Base-by-base conservation (phyloP, 1,140 invertebrate genomes). In the Plodia interpunctella region DNA sequence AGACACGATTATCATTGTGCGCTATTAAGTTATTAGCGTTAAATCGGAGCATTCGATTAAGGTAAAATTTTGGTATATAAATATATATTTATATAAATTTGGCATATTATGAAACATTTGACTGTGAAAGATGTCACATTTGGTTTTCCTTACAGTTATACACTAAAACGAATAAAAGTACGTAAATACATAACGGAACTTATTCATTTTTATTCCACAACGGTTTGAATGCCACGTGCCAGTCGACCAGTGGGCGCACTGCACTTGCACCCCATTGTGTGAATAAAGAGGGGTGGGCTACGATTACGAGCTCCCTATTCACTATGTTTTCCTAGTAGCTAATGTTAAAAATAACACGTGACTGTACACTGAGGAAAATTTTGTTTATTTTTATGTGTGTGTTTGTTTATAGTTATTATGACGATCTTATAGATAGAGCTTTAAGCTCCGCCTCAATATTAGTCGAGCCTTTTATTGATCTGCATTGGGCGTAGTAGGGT, bases 301-400 rank as follows among this genome's bases (percentile, higher is more conserved):
- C 49, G 8, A 20, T 20, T 38, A 20, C 21, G 51, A 55, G 32
- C 57, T 66, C 21, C 21, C 56, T 52, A 18, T 18, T 4, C 11
- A 15, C 52, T 56, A 50, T 62, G 59, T 19, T 56, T 3, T 2
- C 64, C 64, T 62, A 15, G 64, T 66, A 62, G 25, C 17, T n/a
- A 25, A 30, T 30, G 30, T 59, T 55, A 30, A 18, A 18, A 19
- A 49, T 62, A 59, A 66, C 59, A 66, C 52, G 63, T 65, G 59
- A 62, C 57, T 57, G n/a, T n/a, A n/a, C n/a, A 44, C 15, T 44
- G 38, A 35, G 9, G 13, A 13, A 35, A 35, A 35, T 10, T 3
- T 10, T 35, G 32, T 11, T 35, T 11, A 9, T 35, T 3, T 35
- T 3, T 35, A 9, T 13, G n/a, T n/a, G n/a, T n/a, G n/a, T n/a